phyloP scores from a whole-genome alignment of 2,888 invertebrate genomes.

The Incurvaria masculella region DNA sequence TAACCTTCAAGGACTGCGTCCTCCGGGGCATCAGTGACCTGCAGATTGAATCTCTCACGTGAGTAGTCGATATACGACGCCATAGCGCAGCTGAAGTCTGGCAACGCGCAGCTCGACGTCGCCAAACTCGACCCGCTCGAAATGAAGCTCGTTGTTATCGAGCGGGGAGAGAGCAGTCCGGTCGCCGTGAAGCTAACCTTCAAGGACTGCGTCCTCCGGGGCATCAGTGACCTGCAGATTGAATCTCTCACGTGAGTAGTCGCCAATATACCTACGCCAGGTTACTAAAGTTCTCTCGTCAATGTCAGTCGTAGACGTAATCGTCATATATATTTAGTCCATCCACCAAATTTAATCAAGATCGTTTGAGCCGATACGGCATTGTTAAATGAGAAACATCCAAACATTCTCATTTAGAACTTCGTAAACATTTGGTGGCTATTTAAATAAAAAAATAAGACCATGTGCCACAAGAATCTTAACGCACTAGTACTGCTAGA shows the following conservation, averaged over 20 bases:
- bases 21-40: slow-evolving; percentile 7
- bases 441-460: no score
- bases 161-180: slow-evolving; percentile 2
- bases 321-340: no score
- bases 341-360: no score
- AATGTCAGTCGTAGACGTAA: no score
- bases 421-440: no score
- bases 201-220: slow-evolving; percentile 9
- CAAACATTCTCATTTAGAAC: no score
- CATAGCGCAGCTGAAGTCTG: slow-evolving; percentile 15
- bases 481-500: no score
- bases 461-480: no score
- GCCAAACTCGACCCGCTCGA: slow-evolving; percentile 12
- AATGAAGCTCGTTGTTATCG: background rate
- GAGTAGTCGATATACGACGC: slow-evolving; percentile 17
- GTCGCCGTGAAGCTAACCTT: slow-evolving; percentile 11
- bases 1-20: slow-evolving; percentile 10
- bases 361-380: no score
- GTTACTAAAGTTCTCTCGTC: no score
- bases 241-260: slow-evolving; percentile 11
- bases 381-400: no score
- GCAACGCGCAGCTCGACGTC: slow-evolving; percentile 13
- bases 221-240: slow-evolving; percentile 5
- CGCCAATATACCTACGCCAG: no score
- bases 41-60: slow-evolving; percentile 8